Base-by-base conservation (phyloP, 2,113 vertebrate species). In the Pogona vitticeps region DNA sequence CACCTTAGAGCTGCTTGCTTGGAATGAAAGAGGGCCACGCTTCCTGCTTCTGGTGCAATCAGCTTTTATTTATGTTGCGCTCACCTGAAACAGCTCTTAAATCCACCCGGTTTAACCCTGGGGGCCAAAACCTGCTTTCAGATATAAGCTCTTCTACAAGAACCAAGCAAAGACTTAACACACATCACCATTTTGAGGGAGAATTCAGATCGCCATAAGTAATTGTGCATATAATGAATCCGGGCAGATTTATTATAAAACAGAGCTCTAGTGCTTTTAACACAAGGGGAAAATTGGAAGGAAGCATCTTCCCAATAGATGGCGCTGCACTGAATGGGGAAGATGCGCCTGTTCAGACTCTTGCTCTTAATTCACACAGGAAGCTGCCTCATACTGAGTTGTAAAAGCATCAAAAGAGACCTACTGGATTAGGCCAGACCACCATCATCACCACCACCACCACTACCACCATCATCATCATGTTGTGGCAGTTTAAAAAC, bases 21-120 rank as follows among this genome's bases (percentile, higher is more conserved):
- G 90, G 70, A 59, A 88, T 2, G 89, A 88, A 90, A 86, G 86
- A 80, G 92, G 46, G 92, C 89, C 86, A 83, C 63, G 76, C 91
- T 92, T 88, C 70, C 80, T 72, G 77, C 81, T 92, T 84, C 90
- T 91, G 77, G 75, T 80, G 87, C 90, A 92, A 94, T 94, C 90
- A 86, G 86, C 91, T 94, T 92, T 94, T 95, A 95, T 95, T 94
- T 94, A 95, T 93, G 92, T 90, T 86, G 85, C 3, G 6, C 26
- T 78, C 89, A 82, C 84, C 67, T 73, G 89, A 91, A 92, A 85
- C 1, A 42, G 65, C 82, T 92, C 91, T 93, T 91, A 92, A 94
- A 92, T 91, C 86, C 88, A 87, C 90, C 89, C 88, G 88, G 80
- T 21, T 93, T 87, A 88, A 75, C 83, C 90, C 88, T 88, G 80